Conservation (phyloP, 2,113 vertebrate genomes). For the Ceratotherium simum region DNA sequence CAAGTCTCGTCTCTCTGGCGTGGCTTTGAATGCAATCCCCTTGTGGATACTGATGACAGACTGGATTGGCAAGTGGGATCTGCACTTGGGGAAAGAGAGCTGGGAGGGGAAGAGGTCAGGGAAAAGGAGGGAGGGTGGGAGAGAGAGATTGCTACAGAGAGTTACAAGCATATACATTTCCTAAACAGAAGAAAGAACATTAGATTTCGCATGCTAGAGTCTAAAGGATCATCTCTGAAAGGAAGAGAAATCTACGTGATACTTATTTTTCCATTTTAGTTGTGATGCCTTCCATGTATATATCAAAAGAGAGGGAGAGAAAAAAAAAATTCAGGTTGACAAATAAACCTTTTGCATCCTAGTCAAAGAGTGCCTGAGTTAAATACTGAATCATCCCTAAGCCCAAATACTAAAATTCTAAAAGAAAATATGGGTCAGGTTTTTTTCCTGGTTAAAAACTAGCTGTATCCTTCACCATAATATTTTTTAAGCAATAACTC, state of each 20-base stretch:
- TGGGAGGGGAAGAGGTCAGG: neutral
- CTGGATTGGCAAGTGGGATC: neutral
- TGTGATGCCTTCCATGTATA: constrained; percentile 11
- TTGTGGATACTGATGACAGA: constrained; percentile 70
- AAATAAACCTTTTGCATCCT: constrained; percentile 20
- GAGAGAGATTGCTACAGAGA: neutral
- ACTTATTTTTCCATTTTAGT: constrained; percentile 43
- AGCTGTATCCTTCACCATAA: constrained; percentile 52
- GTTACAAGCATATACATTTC: neutral
- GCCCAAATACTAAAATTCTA: constrained; percentile 25
- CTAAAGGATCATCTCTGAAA: constrained; percentile 52
- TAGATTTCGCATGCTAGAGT: neutral
- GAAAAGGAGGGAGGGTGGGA: accelerated
- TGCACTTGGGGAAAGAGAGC: neutral
- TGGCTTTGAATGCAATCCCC: constrained; percentile 77
- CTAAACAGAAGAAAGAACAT: neutral
- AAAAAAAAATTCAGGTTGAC: constrained; percentile 56
- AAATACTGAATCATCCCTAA: constrained; percentile 39
- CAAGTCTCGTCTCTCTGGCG: constrained; percentile 54
- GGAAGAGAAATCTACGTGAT: constrained; percentile 52
- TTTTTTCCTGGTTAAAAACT: constrained; percentile 31
- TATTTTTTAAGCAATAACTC: constrained; percentile 54
- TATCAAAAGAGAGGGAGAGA: neutral
- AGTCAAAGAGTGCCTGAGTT: constrained; percentile 59
- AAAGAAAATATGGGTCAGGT: constrained; percentile 23